Evolutionary conservation across 2,113 vertebrate species (phyloP), one percentile per base, ranked within the genome.

Genomic region (Neogobius melanostomus): DNA sequence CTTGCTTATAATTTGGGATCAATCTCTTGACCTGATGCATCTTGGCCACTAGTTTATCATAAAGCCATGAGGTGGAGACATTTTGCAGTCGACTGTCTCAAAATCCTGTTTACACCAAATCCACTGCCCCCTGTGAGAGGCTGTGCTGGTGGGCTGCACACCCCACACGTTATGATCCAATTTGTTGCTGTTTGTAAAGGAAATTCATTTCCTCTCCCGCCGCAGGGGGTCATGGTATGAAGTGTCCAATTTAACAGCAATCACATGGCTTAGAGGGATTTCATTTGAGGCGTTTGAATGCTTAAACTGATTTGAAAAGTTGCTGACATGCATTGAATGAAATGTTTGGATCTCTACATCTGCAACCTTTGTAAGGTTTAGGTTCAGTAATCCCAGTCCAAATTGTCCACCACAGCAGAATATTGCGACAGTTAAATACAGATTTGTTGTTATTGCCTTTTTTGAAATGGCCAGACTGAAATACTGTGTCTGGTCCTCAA

Each of bases 1-100:
- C 78, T 68, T 69, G 80, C 83, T 87, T 83, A 66, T 75, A 56
- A 66, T 76, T 87, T 75, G 89, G 85, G 83, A 83, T 82, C 81
- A 69, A 65, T 77, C 51, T 88, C 84, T 90, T 87, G 88, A 86
- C 63, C 16, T 80, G 50, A 11, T 70, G 16, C 8, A 28, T 16
- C 64, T 80, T 63, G 69, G 82, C 72, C 73, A 77, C 85, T 76
- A 86, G 85, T 84, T 83, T 83, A 74, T 83, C 75, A 57, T 6
- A 48, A 57, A 69, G 71, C 72, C 65, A 54, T 52, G 79, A 70
- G 10, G 56, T 63, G 76, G 74, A 69, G 61, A 8, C 67, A 77
- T 68, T 73, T 84, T 81, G 49, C 79, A 56, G 81, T 84, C 83
- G 84, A 86, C 74, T 8, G 21, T 49, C 66, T 66, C 75, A 49